Base-by-base conservation (phyloP, 2,888 invertebrate species). In the Lomographa bimaculata region DNA sequence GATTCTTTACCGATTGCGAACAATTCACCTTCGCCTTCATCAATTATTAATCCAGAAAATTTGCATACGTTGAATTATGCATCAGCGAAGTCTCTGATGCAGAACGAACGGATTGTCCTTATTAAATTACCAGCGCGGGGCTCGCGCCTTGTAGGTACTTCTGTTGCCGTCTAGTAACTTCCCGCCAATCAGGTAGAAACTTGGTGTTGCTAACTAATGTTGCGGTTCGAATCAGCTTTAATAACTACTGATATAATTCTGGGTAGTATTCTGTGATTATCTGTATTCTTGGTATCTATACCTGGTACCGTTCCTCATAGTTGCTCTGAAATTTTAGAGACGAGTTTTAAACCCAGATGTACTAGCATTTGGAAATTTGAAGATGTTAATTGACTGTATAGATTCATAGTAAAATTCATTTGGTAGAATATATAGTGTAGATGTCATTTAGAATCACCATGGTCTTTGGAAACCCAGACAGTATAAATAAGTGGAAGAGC, bases 21-120 rank as follows among this genome's bases (percentile, higher is more conserved):
- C 60, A 73, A 70, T 74, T 65, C 65, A 78, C 72, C 76, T 78
- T 76, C 62, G 66, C 66, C 64, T 70, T 73, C 73, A 75, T 80
- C 77, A 81, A 79, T 76, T 79, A 82, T 81, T 79, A 79, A 80
- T 79, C 71, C 60, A 46, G 56, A 64, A 59, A 72, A 75, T 82
- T 82, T 75, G 80, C 80, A 81, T 81, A 76, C 69, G 66, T 60
- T 84, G 81, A 83, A 83, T 83, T 71, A 82, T 83, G 75, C 74
- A 84, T 62, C 51, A 65, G 61, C 41, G 71, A 60, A 66, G 25
- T 37, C 57, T 60, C 60, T 69, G 72, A 70, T 72, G 79, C 75
- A 75, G 71, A 73, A 70, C 57, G 71, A 72, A 68, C 66, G 67
- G 73, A 79, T 79, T 79, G 75, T 75, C 69, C 55, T 76, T 79